Evolutionary conservation across 2,797 vertebrate species (phyloP).

Genomic region (Manis pentadactyla): DNA sequence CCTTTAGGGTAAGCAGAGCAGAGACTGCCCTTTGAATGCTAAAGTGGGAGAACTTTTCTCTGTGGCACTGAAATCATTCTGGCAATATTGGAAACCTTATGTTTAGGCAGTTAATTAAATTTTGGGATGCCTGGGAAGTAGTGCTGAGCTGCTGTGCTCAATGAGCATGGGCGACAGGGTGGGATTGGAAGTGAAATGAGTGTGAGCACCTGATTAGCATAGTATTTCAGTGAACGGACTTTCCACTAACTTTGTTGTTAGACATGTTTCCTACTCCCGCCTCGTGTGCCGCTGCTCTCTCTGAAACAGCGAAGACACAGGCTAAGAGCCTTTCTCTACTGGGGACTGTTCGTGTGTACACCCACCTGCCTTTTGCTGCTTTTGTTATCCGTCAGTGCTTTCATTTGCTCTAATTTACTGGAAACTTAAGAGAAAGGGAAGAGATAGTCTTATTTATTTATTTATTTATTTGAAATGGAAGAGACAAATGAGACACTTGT

Average conservation of each 20-base stretch:
- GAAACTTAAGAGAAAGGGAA: neutral
- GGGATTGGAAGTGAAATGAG: neutral
- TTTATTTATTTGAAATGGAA: constrained; percentile 15
- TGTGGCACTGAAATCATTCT: neutral
- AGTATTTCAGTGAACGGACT: neutral
- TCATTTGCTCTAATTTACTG: neutral
- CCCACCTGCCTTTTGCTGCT: neutral
- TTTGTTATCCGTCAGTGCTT: neutral
- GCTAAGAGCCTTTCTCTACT: neutral
- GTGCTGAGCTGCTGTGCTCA: neutral
- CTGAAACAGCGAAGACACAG: neutral
- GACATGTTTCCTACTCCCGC: neutral
- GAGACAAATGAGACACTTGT: neutral
- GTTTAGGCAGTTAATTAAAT: neutral
- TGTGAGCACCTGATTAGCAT: neutral
- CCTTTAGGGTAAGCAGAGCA: neutral
- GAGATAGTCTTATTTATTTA: neutral
- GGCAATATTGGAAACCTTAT: neutral
- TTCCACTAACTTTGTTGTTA: neutral
- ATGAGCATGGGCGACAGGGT: neutral
- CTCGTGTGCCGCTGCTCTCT: neutral
- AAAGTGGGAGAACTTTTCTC: neutral
- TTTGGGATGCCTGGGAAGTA: neutral
- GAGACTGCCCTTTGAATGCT: neutral
- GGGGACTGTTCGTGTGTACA: too few relatives aligned